These are phyloP conservation scores for Leptothorax acervorum DNA, from an alignment of 2,888 invertebrate genomes.

Conservation along the genomic window DNA sequence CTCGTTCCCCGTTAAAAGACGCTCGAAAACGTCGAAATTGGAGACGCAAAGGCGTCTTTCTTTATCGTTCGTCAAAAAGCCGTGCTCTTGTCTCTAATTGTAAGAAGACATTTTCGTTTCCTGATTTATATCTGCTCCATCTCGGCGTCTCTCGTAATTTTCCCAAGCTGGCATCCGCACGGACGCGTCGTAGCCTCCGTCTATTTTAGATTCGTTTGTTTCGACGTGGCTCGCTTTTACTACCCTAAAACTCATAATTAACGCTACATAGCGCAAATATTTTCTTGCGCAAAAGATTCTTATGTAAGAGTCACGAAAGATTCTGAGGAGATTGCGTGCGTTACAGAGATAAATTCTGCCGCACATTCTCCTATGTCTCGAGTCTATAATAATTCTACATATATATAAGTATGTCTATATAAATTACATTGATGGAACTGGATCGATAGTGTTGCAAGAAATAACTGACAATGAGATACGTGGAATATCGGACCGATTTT, in stretches of 20 bases:
- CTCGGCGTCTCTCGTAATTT: slow-evolving; percentile 27
- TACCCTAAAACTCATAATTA: slow-evolving; percentile 14
- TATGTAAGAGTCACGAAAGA: slow-evolving; percentile 23
- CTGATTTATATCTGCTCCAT: slow-evolving; percentile 16
- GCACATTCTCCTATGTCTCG: not conserved
- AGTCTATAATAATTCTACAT: not conserved
- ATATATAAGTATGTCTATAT: too few relatives aligned
- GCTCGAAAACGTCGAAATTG: slow-evolving; percentile 32
- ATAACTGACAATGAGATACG: not conserved
- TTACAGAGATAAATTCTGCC: slow-evolving; percentile 28
- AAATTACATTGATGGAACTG: slow-evolving; percentile 13
- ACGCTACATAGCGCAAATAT: not conserved
- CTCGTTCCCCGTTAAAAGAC: slow-evolving; percentile 7
- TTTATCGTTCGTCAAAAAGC: slow-evolving; percentile 35
- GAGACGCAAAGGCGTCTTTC: slow-evolving; percentile 31
- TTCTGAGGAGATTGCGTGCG: slow-evolving; percentile 5
- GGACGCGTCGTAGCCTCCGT: not conserved
- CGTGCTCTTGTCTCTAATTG: not conserved
- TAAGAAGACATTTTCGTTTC: slow-evolving; percentile 12
- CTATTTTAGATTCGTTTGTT: slow-evolving; percentile 29
- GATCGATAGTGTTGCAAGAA: slow-evolving; percentile 6
- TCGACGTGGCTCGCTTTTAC: not conserved
- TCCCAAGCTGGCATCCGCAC: slow-evolving; percentile 18
- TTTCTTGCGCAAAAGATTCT: slow-evolving; percentile 12
- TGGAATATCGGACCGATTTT: not conserved